These are phyloP conservation scores for Leptothorax acervorum DNA, from an alignment of 2,888 invertebrate species.

Conservation along the genomic window DNA sequence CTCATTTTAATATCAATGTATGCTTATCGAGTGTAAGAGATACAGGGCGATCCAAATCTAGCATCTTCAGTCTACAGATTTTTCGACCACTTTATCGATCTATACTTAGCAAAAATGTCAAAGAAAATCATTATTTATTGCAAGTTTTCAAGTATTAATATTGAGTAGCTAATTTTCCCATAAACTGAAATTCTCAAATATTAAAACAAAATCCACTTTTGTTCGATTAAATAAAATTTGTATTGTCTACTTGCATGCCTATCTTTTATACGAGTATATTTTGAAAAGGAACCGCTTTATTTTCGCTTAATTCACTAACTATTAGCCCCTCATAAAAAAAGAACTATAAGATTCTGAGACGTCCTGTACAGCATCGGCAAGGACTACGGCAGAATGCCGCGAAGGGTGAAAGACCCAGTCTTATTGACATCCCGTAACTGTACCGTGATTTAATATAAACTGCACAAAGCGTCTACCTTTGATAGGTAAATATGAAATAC, in stretches of 20 bases:
- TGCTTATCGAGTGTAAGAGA: conserved; percentile 21
- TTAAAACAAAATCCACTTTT: not conserved
- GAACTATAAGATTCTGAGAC: not conserved
- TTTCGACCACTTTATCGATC: not conserved
- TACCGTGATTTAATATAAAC: conserved; percentile 82
- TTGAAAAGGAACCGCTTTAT: not conserved
- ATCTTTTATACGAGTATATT: not conserved
- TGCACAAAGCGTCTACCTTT: conserved; percentile 80
- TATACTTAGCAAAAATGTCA: not conserved
- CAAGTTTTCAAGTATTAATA: not conserved
- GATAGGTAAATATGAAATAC: conserved; percentile 82
- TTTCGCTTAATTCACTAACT: not conserved
- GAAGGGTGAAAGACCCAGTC: conserved; percentile 60
- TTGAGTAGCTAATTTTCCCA: not conserved
- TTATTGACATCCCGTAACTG: conserved; percentile 77
- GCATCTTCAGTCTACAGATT: not conserved
- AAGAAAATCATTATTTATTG: not conserved
- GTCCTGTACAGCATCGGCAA: not conserved
- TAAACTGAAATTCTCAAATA: not conserved
- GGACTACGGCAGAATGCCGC: conserved; percentile 14
- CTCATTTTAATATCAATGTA: conserved; percentile 34
- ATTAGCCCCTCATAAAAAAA: not conserved
- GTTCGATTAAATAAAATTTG: not conserved
- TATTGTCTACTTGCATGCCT: not conserved
- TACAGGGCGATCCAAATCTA: not conserved